A percentile compares a stretch with the other conserved stretches of the same genome.
phyloP scores from a whole-genome alignment of 2,113 vertebrate genomes.

The Sturnira hondurensis region DNA sequence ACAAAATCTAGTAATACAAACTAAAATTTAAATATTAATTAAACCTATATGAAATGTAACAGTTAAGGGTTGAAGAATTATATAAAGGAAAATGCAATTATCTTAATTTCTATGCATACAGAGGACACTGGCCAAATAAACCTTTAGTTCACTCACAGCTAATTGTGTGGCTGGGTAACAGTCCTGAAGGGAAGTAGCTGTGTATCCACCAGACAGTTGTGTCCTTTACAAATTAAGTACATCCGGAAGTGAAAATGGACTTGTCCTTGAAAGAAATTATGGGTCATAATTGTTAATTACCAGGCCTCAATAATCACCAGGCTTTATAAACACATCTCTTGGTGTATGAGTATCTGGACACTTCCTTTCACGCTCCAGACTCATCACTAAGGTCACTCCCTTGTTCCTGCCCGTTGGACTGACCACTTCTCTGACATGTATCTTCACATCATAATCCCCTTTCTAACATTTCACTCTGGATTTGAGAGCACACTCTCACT shows the following conservation, averaged over 20 bases:
- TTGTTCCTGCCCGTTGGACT: background rate
- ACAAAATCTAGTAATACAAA: background rate
- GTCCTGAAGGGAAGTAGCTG: background rate
- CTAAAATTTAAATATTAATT: constrained; percentile 31
- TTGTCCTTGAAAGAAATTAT: background rate
- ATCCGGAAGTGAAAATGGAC: background rate
- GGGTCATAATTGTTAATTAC: background rate
- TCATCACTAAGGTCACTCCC: background rate
- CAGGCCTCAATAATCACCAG: background rate
- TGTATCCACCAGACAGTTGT: background rate
- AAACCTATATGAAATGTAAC: background rate
- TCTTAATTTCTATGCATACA: background rate
- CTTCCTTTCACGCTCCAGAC: background rate
- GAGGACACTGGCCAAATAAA: background rate
- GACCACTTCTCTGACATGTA: background rate
- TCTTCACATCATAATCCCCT: background rate
- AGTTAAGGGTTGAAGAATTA: background rate
- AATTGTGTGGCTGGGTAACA: background rate
- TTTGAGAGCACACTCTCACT: background rate
- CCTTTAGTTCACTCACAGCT: background rate
- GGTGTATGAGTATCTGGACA: background rate
- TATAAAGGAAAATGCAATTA: background rate
- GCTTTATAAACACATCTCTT: fast-evolving
- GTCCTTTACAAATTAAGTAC: background rate
- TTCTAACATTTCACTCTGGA: background rate